Base-by-base conservation (phyloP, 2,113 vertebrate genomes). In the Ochotona princeps region DNA sequence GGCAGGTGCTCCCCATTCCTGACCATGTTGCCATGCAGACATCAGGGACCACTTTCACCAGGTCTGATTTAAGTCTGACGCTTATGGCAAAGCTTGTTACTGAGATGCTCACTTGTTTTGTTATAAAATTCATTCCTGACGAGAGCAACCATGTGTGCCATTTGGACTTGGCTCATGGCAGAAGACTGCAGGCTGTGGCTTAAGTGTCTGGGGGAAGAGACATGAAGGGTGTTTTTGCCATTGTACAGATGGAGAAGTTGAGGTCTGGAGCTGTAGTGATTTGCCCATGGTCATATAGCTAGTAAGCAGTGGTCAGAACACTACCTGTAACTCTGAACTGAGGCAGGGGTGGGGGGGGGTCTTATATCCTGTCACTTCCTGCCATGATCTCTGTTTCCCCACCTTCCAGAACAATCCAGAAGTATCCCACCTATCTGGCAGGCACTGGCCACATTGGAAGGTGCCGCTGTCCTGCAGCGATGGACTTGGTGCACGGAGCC, bases 21-120 rank as follows among this genome's bases (percentile, higher is more conserved):
- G 44, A 85, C 94, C 44, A 8, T 3, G 54, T 28, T 61, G 44
- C 47, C 11, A 10, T 51, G 26, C 2, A 0, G 14, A 63, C 54
- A 47, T 38, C 11, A 0, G 47, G 30, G 28, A 30, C 63, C 70
- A 0, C 2, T 87, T 69, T 83, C 23, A 66, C 79, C 61, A 69
- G 25, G 38, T 49, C 69, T 54, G 30, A 38, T 72, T 63, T 70
- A 76, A 49, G 89, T 60, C 73, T n/a, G 70, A 28, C 70, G 49
- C 70, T 81, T 85, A 21, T 65, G 51, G 83, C 73, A 72, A 93
- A 70, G 20, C 23, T 76, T 30, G 26, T 60, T 80, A 90, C 67
- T 82, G 47, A 26, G 17, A 70, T 65, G 35, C 87, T 90, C 79
- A 69, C 70, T 69, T 73, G 35, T 2, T 82, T 89, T 63, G 18